phyloP scores from a whole-genome alignment of 1,140 invertebrate species.

The Drosophila takahashii region DNA sequence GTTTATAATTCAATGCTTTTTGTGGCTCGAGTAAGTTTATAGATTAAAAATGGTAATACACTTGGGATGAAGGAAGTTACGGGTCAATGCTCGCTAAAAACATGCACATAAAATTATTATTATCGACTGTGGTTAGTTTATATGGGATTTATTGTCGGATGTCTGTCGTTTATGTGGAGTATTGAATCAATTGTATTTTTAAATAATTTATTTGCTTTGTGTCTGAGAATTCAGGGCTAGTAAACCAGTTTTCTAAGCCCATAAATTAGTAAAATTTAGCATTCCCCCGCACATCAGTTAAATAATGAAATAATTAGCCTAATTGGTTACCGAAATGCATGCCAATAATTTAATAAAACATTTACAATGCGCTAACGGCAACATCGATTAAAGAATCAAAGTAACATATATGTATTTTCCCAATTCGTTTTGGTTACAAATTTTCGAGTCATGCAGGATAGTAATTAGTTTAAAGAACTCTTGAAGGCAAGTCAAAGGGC shows the following conservation, averaged over 20 bases:
- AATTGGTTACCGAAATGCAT: constrained; percentile 49
- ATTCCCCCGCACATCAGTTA: constrained; percentile 25
- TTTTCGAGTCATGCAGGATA: constrained; percentile 25
- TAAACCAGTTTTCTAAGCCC: neutral
- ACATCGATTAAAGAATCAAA: constrained; percentile 16
- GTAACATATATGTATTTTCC: constrained; percentile 4
- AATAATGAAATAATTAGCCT: constrained; percentile 42
- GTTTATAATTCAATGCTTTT: constrained; percentile 47
- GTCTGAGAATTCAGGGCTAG: neutral
- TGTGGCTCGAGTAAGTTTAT: constrained; percentile 53
- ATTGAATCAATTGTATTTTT: constrained; percentile 5
- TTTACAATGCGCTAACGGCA: constrained; percentile 10
- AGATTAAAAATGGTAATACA: constrained; percentile 54
- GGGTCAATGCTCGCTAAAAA: constrained; percentile 49
- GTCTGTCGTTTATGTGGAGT: neutral
- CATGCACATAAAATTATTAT: constrained; percentile 60
- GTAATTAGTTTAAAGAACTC: constrained; percentile 23
- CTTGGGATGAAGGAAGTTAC: constrained; percentile 15
- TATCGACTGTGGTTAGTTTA: constrained; percentile 37
- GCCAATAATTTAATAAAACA: constrained; percentile 30
- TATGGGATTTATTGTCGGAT: constrained; percentile 5
- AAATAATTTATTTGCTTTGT: neutral
- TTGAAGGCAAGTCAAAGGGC: constrained; percentile 78
- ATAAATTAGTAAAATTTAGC: constrained; percentile 10
- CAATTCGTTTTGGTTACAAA: constrained; percentile 16